phyloP scores from a whole-genome alignment of 1,140 invertebrate species.

The Penaeus chinensis region DNA sequence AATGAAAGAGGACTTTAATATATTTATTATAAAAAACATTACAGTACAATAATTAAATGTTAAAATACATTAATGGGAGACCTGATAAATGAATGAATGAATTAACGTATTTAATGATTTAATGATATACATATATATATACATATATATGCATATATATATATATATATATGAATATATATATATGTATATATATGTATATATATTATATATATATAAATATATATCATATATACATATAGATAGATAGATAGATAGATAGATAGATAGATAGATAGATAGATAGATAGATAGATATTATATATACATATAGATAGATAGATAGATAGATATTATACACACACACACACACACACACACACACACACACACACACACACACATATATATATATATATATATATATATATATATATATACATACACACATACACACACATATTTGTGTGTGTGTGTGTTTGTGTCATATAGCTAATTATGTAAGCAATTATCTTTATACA shows the following conservation, averaged over 20 bases:
- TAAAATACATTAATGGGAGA: too few species aligned
- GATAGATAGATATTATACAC: neutral
- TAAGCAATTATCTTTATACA: too few species aligned
- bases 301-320: slow-evolving; percentile 19
- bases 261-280: neutral
- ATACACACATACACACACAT: neutral
- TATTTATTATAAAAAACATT: too few species aligned
- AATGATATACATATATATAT: neutral
- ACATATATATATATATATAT: neutral
- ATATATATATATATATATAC: slow-evolving; percentile 24
- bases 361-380: too few species aligned
- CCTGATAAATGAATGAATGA: too few species aligned
- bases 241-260: neutral
- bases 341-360: slow-evolving; percentile 8
- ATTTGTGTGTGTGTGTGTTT: slow-evolving; percentile 1
- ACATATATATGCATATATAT: slow-evolving; percentile 7
- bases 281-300: neutral
- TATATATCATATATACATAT: neutral
- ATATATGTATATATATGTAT: slow-evolving; percentile 13
- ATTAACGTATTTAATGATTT: too few species aligned
- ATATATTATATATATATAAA: slow-evolving; percentile 6
- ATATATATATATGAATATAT: slow-evolving; percentile 13
- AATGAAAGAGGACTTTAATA: too few species aligned
- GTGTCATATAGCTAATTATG: neutral
- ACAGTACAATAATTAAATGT: too few species aligned